Percentiles rank a stretch among this genome's conserved stretches.
Conservation (phyloP, 2,113 vertebrate species). For the Crotalus horridus region DNA sequence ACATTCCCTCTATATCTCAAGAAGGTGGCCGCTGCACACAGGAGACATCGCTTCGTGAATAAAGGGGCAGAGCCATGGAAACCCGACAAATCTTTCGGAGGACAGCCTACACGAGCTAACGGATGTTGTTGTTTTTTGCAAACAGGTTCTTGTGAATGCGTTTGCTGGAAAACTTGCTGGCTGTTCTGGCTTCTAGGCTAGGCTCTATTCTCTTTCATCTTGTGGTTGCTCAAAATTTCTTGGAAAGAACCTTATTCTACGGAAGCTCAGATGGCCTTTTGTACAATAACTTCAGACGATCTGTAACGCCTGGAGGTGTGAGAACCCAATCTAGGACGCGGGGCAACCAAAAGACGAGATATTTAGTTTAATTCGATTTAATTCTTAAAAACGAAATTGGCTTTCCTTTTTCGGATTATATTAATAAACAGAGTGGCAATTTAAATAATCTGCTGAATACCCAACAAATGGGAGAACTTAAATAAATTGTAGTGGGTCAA, state of each 20-base stretch:
- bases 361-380: neutral
- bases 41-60: neutral
- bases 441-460: neutral
- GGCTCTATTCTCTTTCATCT: neutral
- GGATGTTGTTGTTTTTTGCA: neutral
- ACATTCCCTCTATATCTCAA: neutral
- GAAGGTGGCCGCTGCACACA: neutral
- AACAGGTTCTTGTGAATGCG: neutral
- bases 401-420: neutral
- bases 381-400: neutral
- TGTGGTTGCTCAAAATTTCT: neutral
- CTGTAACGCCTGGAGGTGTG: neutral
- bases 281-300: neutral
- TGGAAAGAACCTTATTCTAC: neutral
- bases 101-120: neutral
- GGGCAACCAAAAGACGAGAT: neutral
- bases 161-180: neutral
- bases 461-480: neutral
- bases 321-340: neutral
- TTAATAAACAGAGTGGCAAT: neutral
- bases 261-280: neutral
- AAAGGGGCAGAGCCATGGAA: neutral
- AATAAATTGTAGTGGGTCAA: neutral
- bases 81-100: neutral
- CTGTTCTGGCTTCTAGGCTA: neutral